Base-by-base conservation (phyloP, 2,797 vertebrate genomes). In the Cuculus canorus region DNA sequence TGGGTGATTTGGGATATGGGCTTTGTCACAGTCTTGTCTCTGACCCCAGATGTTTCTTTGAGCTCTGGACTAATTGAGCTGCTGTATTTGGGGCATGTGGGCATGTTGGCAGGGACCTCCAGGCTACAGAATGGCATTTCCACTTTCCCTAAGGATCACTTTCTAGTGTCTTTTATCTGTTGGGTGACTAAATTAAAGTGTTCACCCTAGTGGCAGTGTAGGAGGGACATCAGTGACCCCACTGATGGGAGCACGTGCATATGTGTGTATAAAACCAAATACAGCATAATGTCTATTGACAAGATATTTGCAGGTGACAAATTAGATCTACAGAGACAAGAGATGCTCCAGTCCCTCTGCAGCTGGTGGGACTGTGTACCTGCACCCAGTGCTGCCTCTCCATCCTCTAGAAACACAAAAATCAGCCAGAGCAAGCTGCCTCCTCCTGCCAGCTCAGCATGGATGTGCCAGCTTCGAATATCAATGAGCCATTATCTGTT, bases 241-340 rank as follows among this genome's bases (percentile, higher is more conserved):
- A 19, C 23, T 53, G 56, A 57, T 35, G 32, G 60, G 56, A 59
- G 22, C n/a, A 28, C 0, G 1, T 0, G 0, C 47, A 56, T 21
- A 32, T 11, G 2, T 22, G 1, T 21, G 15, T 82, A 47, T 60
- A 72, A 77, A 37, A 63, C 19, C 43, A 73, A 54, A 41, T 27
- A 45, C 32, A 73, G 56, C 1, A 4, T 57, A 41, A 70, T 28
- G 30, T 23, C 48, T 68, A 6, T n/a, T 17, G 57, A 45, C 53
- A 77, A 68, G 56, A 25, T 65, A 69, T 37, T 65, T 82, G 23
- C 23, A 65, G 33, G 54, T 91, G 50, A 81, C 32, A 87, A 69
- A 84, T 56, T 39, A 43, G 15, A 4, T 61, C 33, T 65, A 32
- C 47, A 76, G 60, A 57, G 63, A 57, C 13, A 17, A 69, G 43